Evolutionary conservation across 2,888 invertebrate genomes (phyloP).

Genomic region (Coleophora flavipennella): DNA sequence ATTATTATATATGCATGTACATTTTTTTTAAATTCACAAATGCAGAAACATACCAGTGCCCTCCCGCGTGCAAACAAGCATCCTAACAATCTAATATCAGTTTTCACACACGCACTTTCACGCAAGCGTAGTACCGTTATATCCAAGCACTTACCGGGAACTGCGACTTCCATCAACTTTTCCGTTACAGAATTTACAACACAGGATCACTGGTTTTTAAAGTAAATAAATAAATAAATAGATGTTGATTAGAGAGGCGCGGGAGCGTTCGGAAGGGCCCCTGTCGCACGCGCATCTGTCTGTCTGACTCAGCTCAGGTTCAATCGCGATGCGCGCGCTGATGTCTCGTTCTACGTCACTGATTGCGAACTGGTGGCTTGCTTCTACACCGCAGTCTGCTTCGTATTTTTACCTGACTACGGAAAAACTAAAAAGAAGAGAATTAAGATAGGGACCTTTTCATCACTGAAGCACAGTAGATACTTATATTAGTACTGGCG

Average conservation of each 20-base stretch:
- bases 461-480: too few relatives aligned
- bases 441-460: too few relatives aligned
- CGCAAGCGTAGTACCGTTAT: slow-evolving; percentile 30
- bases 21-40: too few relatives aligned
- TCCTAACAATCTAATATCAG: slow-evolving; percentile 28
- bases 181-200: slow-evolving; percentile 17
- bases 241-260: slow-evolving; percentile 15
- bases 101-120: slow-evolving; percentile 36
- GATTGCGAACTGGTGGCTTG: slow-evolving; percentile 40
- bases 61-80: neutral
- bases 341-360: slow-evolving; percentile 30
- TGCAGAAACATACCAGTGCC: too few relatives aligned
- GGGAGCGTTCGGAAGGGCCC: slow-evolving; percentile 29
- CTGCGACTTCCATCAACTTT: slow-evolving; percentile 29
- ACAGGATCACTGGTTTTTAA: slow-evolving; percentile 19
- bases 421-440: too few relatives aligned
- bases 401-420: too few relatives aligned
- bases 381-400: slow-evolving; percentile 43
- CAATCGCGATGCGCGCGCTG: slow-evolving; percentile 25
- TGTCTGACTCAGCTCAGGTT: too few relatives aligned
- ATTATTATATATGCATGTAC: too few relatives aligned
- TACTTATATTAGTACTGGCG: too few relatives aligned
- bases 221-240: slow-evolving; percentile 18
- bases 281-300: slow-evolving; percentile 47
- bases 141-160: slow-evolving; percentile 10